Evolutionary conservation across 1,140 invertebrate genomes (phyloP), one percentile per base, ranked within the genome.

Genomic region (Conus ventricosus): DNA sequence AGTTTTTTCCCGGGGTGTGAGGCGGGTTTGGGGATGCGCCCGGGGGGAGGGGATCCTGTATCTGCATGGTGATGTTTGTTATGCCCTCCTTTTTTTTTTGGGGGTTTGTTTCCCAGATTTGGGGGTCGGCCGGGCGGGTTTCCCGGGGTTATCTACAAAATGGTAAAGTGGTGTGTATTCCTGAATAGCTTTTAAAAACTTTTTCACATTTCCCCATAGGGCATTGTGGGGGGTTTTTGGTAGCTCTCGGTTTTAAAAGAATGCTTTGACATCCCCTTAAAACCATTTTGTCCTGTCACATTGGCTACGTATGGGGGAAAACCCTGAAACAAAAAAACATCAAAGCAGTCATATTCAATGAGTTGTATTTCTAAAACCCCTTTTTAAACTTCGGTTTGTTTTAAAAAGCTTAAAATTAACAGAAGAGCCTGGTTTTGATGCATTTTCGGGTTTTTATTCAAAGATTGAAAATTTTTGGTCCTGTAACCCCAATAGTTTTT

Each of bases 91-190:
- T 91, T 91, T n/a, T 90, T 89, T 85, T 90, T 90, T 20, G 88
- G 82, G 25, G 92, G 93, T 85, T 93, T 94, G 87, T 90, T 92
- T 8, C 91, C 91, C 91, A 55, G 90, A 89, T 39, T 90, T 81
- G 67, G 92, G 90, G 60, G 92, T 78, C 87, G 75, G 63, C 67
- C 85, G 11, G 11, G 89, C 85, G 0, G 89, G 94, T 80, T 95
- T 94, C 84, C n/a, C n/a, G n/a, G 95, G 94, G 91, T 94, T 95
- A 53, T 97, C 97, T 98, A n/a, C 97, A 95, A 97, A 97, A 93
- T 97, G 97, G 88, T 97, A 97, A 98, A 95, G 95, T 98, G 98
- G 94, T 97, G 97, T 98, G 97, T 90, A 98, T 96, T 2, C 98
- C 98, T 93, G 96, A 97, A 88, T 97, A 96, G 90, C 97, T 98